Conservation (phyloP, 2,888 invertebrate species). For the Eupithecia dodoneata region DNA sequence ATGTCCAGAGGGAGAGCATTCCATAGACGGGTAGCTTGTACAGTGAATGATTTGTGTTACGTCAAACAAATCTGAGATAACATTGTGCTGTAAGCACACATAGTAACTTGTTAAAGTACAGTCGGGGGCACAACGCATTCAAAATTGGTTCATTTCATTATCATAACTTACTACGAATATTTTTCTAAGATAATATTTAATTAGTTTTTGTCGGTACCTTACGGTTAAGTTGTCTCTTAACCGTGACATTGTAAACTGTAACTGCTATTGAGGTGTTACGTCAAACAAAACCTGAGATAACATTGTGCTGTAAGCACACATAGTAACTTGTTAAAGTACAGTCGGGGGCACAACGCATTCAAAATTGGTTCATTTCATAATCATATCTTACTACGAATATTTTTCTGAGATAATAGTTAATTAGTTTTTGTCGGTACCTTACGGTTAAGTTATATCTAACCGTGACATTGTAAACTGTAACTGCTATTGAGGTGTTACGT, state of each 20-base stretch:
- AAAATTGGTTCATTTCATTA: background rate
- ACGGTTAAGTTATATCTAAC: background rate
- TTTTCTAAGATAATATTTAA: background rate
- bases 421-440: background rate
- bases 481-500: constrained; percentile 45
- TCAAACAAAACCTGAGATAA: constrained; percentile 50
- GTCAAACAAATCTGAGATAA: constrained; percentile 50
- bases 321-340: constrained; percentile 26
- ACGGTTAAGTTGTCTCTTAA: no score
- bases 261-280: no score
- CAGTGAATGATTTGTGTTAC: no score
- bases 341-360: constrained; percentile 2
- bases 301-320: constrained; percentile 42
- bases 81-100: constrained; percentile 42
- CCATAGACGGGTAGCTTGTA: no score
- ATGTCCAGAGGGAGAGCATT: no score
- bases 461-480: constrained; percentile 33
- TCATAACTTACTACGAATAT: background rate
- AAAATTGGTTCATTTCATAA: background rate
- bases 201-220: background rate
- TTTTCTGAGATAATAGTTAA: background rate
- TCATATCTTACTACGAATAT: background rate
- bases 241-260: no score
- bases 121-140: constrained; percentile 4
- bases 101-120: constrained; percentile 26